Evolutionary conservation across 2,888 invertebrate species (phyloP).

Genomic region (Aphrophora alni): DNA sequence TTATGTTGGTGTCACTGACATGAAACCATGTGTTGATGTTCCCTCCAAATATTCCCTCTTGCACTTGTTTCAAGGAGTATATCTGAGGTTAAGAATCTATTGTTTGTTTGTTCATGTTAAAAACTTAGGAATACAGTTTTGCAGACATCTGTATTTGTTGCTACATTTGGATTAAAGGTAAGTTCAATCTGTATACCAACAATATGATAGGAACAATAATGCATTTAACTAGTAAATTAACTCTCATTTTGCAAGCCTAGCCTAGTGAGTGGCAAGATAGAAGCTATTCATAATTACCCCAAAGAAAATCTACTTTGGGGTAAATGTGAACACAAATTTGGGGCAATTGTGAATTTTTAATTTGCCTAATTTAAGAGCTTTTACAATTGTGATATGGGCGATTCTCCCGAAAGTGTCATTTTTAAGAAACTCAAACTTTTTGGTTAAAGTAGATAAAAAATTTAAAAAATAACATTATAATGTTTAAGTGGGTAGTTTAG

Average conservation of each 20-base stretch:
- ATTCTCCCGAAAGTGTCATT: no score
- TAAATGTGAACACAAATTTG: slow-evolving; percentile 3
- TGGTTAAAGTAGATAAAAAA: no score
- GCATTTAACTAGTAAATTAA: slow-evolving; percentile 19
- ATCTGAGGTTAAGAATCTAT: not conserved
- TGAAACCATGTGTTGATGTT: slow-evolving; percentile 18
- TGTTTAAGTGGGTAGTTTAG: no score
- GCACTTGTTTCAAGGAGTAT: slow-evolving; percentile 3
- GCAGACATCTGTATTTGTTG: slow-evolving; percentile 9
- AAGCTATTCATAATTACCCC: no score
- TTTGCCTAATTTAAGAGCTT: no score
- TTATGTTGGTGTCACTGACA: slow-evolving; percentile 15
- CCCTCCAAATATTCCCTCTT: slow-evolving; percentile 17
- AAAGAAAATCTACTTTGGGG: no score
- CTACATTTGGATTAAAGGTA: slow-evolving; percentile 11
- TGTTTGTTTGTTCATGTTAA: not conserved
- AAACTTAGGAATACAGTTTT: slow-evolving; percentile 21
- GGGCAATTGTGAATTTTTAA: slow-evolving; percentile 18
- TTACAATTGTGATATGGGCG: no score
- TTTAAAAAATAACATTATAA: no score
- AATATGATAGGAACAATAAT: slow-evolving; percentile 16
- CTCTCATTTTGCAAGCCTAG: not conserved
- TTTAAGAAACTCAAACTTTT: no score
- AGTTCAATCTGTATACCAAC: slow-evolving; percentile 12
- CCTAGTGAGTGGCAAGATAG: not conserved